Percentiles rank a stretch among this genome's conserved stretches.
These are phyloP conservation scores for Lepidothrix coronata DNA, from an alignment of 2,113 vertebrate species.

Conservation along the genomic window DNA sequence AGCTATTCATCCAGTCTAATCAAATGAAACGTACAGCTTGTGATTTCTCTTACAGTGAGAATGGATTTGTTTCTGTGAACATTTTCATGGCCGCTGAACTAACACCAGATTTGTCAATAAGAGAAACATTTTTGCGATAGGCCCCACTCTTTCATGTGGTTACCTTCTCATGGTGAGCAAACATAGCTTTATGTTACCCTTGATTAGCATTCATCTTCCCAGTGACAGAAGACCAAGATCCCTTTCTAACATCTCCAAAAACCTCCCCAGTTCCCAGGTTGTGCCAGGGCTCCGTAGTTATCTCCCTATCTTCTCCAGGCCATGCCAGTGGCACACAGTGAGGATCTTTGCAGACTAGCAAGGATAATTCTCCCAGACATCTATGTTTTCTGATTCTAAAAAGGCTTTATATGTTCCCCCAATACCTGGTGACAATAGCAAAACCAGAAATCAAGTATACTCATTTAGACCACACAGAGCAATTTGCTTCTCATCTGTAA, in stretches of 20 bases:
- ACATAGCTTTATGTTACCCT: not conserved
- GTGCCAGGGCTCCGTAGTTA: not conserved
- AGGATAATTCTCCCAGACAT: not conserved
- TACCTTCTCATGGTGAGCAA: not conserved
- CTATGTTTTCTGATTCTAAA: not conserved
- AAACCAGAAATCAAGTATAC: not conserved
- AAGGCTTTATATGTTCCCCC: not conserved
- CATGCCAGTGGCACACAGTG: not conserved
- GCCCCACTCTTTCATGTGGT: not conserved
- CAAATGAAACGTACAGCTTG: not conserved
- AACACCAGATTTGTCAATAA: not conserved
- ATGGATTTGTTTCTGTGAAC: not conserved
- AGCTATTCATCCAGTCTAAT: not conserved
- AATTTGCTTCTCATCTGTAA: not conserved
- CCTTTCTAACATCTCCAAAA: not conserved
- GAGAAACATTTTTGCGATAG: not conserved
- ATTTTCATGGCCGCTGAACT: not conserved
- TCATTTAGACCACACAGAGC: not conserved
- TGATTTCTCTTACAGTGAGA: not conserved
- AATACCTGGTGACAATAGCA: not conserved
- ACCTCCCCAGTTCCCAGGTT: not conserved
- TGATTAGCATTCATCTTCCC: not conserved
- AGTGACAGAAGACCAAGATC: not conserved
- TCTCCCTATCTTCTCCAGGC: not conserved
- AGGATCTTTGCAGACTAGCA: not conserved